Base-by-base conservation (phyloP, 2,888 invertebrate genomes). In the Euzetes globulus region DNA sequence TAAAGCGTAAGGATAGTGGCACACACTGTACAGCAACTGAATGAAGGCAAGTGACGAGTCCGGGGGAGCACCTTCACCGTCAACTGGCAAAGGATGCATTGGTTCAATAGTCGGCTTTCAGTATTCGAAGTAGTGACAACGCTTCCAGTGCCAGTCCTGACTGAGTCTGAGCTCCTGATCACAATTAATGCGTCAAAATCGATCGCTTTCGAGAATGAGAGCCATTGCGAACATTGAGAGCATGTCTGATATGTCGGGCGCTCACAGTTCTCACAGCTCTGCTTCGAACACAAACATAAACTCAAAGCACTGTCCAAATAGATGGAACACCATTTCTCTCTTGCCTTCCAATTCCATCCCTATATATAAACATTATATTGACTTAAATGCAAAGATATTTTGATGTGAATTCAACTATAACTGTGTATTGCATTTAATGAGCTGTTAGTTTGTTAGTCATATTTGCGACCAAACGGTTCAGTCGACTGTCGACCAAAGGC, bases 181-280 rank as follows among this genome's bases (percentile, higher is more conserved):
- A 71, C 70, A 71, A 74, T 71, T 68, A 68, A 74, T 74, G 74
- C 74, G 74, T 71, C 74, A 63, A 74, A 45, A 68, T 71, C 74
- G 70, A 63, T 65, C 45, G 73, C 1, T 47, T 47, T 27, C 19
- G 17, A 27, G 15, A 65, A 50, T 58, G 45, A n/a, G 60, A 58
- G 73, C 72, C 45, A 55, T 63, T 60, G 55, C 22, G 19, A 72
- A 19, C 47, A 60, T 29, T 27, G 33, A 33, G 74, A 71, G 70
- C 58, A 70, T 71, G 74, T 58, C 70, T 58, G 50, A 29, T 27
- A 71, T 65, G 63, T 65, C 37, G 37, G 63, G 63, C 37, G 60
- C 63, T 37, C 29, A 33, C 58, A 58, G 33, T 3, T 33, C 65
- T 55, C 29, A 45, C 22, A n/a, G 72, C 58, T 72, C 52, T 15